Evolutionary conservation across 2,797 vertebrate species (phyloP).

Genomic region (Alosa sapidissima): DNA sequence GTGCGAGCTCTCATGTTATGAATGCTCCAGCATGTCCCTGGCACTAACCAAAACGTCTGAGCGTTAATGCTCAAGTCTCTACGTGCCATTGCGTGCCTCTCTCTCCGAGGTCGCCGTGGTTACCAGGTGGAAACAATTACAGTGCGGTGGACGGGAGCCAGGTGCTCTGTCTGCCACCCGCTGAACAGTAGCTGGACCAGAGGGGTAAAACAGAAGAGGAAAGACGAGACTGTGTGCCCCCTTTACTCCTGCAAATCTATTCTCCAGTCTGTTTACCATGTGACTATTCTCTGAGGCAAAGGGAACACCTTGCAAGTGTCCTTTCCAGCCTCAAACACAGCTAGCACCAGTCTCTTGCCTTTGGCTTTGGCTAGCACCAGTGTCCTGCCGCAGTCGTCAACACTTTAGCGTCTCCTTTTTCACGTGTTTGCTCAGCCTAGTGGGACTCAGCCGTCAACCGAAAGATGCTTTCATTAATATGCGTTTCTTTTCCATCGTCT

Average conservation of each 20-base stretch:
- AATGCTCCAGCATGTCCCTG: neutral
- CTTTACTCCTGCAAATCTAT: neutral
- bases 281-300: neutral
- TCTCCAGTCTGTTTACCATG: neutral
- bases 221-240: slow-evolving; percentile 46
- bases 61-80: neutral
- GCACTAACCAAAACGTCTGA: neutral
- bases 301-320: slow-evolving; percentile 12
- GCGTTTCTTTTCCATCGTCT: neutral
- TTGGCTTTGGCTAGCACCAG: neutral
- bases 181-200: slow-evolving; percentile 60
- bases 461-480: neutral
- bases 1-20: neutral
- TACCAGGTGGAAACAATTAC: slow-evolving; percentile 66
- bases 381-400: neutral
- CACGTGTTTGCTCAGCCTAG: neutral
- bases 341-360: neutral
- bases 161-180: slow-evolving; percentile 48
- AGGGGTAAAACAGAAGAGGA: slow-evolving; percentile 41
- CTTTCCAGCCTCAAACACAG: neutral
- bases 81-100: slow-evolving; percentile 41
- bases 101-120: slow-evolving; percentile 56
- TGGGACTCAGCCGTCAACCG: neutral
- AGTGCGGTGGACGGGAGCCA: slow-evolving; percentile 44
- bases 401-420: no score